phyloP scores from a whole-genome alignment of 1,140 invertebrate species.

The Drosophila chauvacae region DNA sequence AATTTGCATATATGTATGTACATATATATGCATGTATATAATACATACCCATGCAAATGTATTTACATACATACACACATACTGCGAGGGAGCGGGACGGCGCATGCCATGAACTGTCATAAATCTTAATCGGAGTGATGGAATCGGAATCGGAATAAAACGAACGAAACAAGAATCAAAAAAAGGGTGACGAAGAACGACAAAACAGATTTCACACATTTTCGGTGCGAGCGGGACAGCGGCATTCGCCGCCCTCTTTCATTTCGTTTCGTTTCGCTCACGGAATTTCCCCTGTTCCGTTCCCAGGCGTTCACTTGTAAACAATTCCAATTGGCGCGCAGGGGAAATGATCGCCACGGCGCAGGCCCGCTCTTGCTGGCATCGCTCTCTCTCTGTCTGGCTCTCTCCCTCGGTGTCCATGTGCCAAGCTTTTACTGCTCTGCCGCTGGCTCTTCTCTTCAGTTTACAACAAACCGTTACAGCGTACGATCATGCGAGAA shows the following conservation, averaged over 20 bases:
- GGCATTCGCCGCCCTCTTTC: conserved; percentile 3
- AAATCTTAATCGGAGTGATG: conserved; percentile 83
- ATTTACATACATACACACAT: background rate
- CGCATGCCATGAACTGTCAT: conserved; percentile 82
- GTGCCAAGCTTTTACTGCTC: conserved; percentile 24
- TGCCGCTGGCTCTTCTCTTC: conserved; percentile 42
- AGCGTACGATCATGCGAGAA: conserved; percentile 75
- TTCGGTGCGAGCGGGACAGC: conserved; percentile 11
- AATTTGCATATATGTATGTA: conserved; percentile 48
- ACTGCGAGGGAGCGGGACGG: conserved; percentile 41
- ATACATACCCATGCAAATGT: background rate
- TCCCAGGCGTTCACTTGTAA: conserved; percentile 64
- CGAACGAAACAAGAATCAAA: conserved; percentile 49
- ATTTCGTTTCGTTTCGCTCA: conserved; percentile 49
- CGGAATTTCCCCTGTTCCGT: conserved; percentile 55
- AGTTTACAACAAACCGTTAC: conserved; percentile 76
- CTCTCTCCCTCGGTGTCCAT: conserved; percentile 20
- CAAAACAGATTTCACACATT: conserved; percentile 52
- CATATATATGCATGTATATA: background rate
- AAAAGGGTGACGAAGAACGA: conserved; percentile 46
- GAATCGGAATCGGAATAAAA: conserved; percentile 65
- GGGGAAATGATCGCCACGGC: conserved; percentile 54
- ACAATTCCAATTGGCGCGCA: conserved; percentile 66
- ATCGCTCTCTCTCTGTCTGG: conserved; percentile 25
- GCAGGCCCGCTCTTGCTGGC: conserved; percentile 23